Base-by-base conservation (phyloP, 2,888 invertebrate species). In the Caenorhabditis sp. region DNA sequence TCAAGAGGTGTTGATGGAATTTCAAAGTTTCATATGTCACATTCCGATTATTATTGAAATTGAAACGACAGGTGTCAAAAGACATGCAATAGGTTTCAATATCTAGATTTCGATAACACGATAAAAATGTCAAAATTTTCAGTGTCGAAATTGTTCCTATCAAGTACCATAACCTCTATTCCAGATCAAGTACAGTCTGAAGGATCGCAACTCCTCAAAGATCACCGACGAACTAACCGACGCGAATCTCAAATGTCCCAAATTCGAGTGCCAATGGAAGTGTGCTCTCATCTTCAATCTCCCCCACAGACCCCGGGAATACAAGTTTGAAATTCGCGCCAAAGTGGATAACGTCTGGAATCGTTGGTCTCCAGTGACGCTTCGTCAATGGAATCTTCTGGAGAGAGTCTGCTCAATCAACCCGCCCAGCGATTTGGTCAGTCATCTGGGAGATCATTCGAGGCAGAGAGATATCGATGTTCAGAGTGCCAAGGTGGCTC, bases 291-390 rank as follows among this genome's bases (percentile, higher is more conserved):
- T 89, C 5, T 87, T 87, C 81, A 89, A 89, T 66, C 68, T 89
- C 1, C 81, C 80, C 0, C 83, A 87, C 26, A 81, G 85, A 3
- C 87, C 88, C 1, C 54, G 88, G 1, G 88, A 88, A 54, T 87
- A 87, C 58, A 84, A 77, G 14, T 88, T 88, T 58, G 87, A 87
- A 31, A 85, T 89, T n/a, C 83, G 89, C 0, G 89, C 89, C 6
- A 86, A 84, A 73, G 88, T 89, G 5, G 89, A 89, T 51, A 86
- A 85, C 14, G 61, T 88, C 24, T 89, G 89, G 89, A 89, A 89
- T 70, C 80, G 86, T 59, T 89, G 89, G 89, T 81, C 84, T 1
- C 76, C 87, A 16, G 80, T 88, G 12, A 82, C 76, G 10, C 44
- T 87, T 12, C 61, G 86, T 19, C 87, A 85, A n/a, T 89, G 89